These are phyloP conservation scores for Talpa occidentalis DNA, from an alignment of 2,113 vertebrate genomes.

Conservation along the genomic window DNA sequence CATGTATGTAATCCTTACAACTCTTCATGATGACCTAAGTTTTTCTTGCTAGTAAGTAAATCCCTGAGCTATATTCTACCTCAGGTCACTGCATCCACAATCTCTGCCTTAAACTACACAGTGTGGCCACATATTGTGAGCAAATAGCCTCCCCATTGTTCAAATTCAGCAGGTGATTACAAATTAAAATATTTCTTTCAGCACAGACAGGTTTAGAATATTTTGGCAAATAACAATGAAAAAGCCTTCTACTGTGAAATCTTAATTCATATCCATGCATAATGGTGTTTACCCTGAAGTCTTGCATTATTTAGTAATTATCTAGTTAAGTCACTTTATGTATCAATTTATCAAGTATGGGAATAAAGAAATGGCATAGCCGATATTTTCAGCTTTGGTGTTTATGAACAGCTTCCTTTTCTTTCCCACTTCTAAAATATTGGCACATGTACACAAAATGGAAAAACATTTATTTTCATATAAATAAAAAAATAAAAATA, in stretches of 20 bases:
- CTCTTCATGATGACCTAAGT: background rate
- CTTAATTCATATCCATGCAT: constrained; percentile 46
- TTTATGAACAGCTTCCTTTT: constrained; percentile 18
- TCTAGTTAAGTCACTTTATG: constrained; percentile 53
- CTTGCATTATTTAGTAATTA: constrained; percentile 57
- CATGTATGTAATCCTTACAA: background rate
- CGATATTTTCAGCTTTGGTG: constrained; percentile 37
- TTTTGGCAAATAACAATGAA: constrained; percentile 52
- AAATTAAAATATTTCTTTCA: constrained; percentile 63
- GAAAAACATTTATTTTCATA: background rate
- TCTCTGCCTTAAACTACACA: background rate
- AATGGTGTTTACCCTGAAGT: constrained; percentile 42
- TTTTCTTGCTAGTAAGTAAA: background rate
- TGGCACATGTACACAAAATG: background rate
- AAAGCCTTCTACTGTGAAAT: constrained; percentile 47
- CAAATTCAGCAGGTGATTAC: constrained; percentile 38
- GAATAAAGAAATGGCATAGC: constrained; percentile 33
- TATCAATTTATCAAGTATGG: constrained; percentile 34
- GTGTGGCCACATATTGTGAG: background rate
- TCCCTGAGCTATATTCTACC: background rate
- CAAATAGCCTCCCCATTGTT: constrained; percentile 27
- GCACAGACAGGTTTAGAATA: constrained; percentile 28
- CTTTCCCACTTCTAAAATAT: constrained; percentile 24
- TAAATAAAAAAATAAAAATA: background rate
- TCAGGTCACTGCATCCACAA: background rate